phyloP scores from a whole-genome alignment of 2,888 invertebrate genomes.

The Dasysyrphus albostriatus region DNA sequence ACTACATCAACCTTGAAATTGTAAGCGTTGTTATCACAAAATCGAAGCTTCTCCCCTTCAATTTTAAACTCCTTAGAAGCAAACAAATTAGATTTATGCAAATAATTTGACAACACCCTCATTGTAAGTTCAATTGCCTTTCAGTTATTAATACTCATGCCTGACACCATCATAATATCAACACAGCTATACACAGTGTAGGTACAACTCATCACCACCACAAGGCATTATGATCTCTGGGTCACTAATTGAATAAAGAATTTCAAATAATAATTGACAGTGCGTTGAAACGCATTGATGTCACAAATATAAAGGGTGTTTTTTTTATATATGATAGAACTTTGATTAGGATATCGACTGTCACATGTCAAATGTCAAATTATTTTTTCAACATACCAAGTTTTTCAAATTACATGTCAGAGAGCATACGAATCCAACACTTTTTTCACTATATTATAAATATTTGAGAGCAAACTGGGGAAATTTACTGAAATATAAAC shows the following conservation, averaged over 20 bases:
- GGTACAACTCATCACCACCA: neutral
- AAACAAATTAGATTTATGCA: neutral
- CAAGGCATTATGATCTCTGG: conserved; percentile 36
- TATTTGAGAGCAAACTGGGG: no score
- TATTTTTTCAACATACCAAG: no score
- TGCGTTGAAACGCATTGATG: conserved; percentile 35
- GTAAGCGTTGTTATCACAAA: neutral
- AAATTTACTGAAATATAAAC: no score
- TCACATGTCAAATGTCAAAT: conserved; percentile 4
- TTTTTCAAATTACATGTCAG: no score
- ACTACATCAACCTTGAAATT: no score
- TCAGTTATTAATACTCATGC: conserved; percentile 4
- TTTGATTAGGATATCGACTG: neutral
- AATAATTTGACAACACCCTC: conserved; percentile 5
- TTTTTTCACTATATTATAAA: no score
- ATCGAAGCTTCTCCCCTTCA: neutral
- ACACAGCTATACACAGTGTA: neutral
- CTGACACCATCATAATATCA: conserved; percentile 35
- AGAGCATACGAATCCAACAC: no score
- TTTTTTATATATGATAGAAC: neutral
- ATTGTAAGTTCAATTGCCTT: conserved; percentile 42
- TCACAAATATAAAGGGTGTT: conserved; percentile 22
- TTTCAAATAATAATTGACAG: conserved; percentile 53
- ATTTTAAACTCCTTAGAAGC: neutral
- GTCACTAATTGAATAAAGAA: conserved; percentile 69